Percentiles rank a stretch among this genome's conserved stretches.
phyloP scores from a whole-genome alignment of 2,888 invertebrate species.

The Macrosiphum euphorbiae region DNA sequence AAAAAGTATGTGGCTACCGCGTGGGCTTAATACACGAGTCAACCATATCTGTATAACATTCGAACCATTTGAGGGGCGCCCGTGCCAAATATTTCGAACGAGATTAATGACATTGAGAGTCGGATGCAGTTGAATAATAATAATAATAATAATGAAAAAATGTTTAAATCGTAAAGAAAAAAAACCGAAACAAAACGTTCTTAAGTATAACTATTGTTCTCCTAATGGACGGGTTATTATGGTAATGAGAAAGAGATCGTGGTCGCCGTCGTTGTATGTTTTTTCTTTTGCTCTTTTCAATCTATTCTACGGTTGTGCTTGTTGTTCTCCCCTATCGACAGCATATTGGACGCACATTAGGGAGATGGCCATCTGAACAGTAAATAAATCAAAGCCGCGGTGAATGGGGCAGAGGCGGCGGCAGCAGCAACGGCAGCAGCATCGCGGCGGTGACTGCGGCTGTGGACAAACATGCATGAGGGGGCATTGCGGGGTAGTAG shows the following conservation, averaged over 20 bases:
- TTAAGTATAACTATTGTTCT: conserved; percentile 63
- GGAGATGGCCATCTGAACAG: conserved; percentile 63
- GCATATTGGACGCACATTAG: conserved; percentile 57
- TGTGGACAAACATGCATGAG: conserved; percentile 43
- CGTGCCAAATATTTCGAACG: conserved; percentile 53
- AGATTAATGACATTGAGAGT: conserved; percentile 58
- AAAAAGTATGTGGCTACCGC: conserved; percentile 16
- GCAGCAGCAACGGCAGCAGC: conserved; percentile 32
- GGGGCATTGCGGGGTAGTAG: conserved; percentile 11
- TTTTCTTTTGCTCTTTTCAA: conserved; percentile 50
- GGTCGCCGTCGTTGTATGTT: conserved; percentile 25
- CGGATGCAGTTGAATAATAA: conserved; percentile 30
- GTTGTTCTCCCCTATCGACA: conserved; percentile 60
- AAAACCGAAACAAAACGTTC: conserved; percentile 50
- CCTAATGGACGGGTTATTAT: conserved; percentile 63
- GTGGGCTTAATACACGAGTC: neutral
- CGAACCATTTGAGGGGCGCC: neutral
- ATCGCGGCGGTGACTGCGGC: conserved; percentile 31
- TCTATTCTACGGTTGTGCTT: conserved; percentile 11
- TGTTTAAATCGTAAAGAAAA: conserved; percentile 21
- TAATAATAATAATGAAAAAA: conserved; percentile 25
- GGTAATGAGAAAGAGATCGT: conserved; percentile 62
- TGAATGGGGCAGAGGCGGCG: conserved; percentile 55
- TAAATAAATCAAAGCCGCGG: conserved; percentile 64
- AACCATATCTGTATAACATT: conserved; percentile 27